phyloP scores from a whole-genome alignment of 2,888 invertebrate species.

The Drosophila nigricruria region DNA sequence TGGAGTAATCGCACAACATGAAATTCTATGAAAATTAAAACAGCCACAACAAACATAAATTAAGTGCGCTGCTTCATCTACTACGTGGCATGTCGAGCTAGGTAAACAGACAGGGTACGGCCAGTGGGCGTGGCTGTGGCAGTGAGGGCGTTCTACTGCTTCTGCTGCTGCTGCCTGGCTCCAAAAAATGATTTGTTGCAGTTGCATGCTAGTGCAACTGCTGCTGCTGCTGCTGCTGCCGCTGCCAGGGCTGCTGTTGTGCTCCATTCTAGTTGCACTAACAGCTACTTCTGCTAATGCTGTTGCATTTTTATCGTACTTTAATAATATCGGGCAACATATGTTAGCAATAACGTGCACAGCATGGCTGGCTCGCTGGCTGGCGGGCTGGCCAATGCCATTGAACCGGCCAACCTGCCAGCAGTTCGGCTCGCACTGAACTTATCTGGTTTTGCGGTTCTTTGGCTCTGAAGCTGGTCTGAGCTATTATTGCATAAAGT shows the following conservation, averaged over 20 bases:
- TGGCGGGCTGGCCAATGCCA: constrained; percentile 7
- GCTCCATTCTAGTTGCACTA: constrained; percentile 37
- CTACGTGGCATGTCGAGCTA: constrained; percentile 36
- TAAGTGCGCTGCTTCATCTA: constrained; percentile 41
- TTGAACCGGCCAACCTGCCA: constrained; percentile 22
- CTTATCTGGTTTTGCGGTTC: constrained; percentile 5
- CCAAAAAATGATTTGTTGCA: constrained; percentile 54
- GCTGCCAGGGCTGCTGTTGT: constrained; percentile 8
- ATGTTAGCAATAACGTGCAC: constrained; percentile 72
- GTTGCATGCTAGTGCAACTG: constrained; percentile 20
- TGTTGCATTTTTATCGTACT: constrained; percentile 50
- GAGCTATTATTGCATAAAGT: constrained; percentile 73
- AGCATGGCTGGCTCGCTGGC: constrained; percentile 14
- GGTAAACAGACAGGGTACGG: constrained; percentile 32
- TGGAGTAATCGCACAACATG: constrained; percentile 47
- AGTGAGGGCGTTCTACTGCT: constrained; percentile 6
- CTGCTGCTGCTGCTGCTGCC: constrained; percentile 12
- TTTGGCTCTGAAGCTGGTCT: constrained; percentile 7
- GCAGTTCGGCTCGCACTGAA: not conserved
- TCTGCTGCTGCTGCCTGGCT: constrained; percentile 8
- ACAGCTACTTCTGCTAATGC: constrained; percentile 30
- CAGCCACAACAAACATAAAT: constrained; percentile 54
- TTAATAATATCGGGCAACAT: constrained; percentile 71
- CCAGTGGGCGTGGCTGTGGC: not conserved
- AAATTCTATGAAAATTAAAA: constrained; percentile 51